Evolutionary conservation across 2,888 invertebrate genomes (phyloP), one percentile per base, ranked within the genome.

Genomic region (Loripinus fragilis): DNA sequence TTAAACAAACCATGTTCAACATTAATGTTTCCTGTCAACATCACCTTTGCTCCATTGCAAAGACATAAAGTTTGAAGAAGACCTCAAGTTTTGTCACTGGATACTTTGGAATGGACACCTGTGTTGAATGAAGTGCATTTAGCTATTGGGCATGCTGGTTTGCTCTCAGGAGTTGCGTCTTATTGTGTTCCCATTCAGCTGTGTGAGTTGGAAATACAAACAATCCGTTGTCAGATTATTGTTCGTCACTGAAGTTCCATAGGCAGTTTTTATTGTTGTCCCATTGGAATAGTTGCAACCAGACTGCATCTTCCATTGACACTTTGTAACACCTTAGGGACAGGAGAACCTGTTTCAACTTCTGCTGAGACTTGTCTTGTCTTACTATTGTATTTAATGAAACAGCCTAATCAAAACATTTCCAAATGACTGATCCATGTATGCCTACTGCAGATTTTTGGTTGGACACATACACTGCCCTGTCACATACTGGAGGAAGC

Each of bases 401-500:
- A 35, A 79, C 77, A 35, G 66, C 76, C 23, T 38, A 28, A 12
- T 38, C 30, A 68, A 81, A 81, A 17, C 73, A 69, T 77, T 84
- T 41, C 81, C 81, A 79, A 0, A 79, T 75, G 30, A 81, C 30
- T 30, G 42, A 15, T 30, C 77, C 84, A 77, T 81, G 79, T 38
- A 84, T 42, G 76, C 76, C 20, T 15, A 48, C 41, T 45, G 67
- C 38, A 5, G 52, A 15, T 52, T 78, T 17, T 35, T 33, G 25
- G 20, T 25, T 66, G n/a, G 15, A 69, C 69, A 77, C 28, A 83
- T 73, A 42, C 80, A n/a, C n/a, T n/a, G n/a, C n/a, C n/a, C n/a
- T 60, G 68, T 83, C 83, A 65, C 48, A 42, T 10, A 86, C 86
- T 48, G 84, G 86, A 70, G 82, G 84, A 28, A 83, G 72, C 64